Evolutionary conservation across 2,888 invertebrate species (phyloP).

Genomic region (Brachylomia viminalis): DNA sequence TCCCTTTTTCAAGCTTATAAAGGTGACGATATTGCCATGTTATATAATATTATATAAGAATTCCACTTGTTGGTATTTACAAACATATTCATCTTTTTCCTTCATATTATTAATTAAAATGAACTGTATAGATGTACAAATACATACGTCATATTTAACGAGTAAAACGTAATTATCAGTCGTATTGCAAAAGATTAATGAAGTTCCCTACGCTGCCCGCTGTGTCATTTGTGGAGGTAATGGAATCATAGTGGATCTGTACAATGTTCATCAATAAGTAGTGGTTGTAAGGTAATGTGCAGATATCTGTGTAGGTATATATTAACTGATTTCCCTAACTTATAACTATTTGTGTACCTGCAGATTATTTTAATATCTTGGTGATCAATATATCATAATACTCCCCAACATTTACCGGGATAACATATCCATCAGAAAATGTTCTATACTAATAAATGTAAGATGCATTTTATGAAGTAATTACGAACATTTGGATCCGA

Average conservation of each 20-base stretch:
- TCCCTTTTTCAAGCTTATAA: neutral
- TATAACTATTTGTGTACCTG: neutral
- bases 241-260: conserved; percentile 7
- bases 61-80: neutral
- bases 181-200: conserved; percentile 20
- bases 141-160: neutral
- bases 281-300: too few species aligned
- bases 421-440: conserved; percentile 41
- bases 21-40: neutral
- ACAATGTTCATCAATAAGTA: neutral
- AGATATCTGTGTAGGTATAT: neutral
- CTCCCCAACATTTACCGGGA: neutral
- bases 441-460: conserved; percentile 33
- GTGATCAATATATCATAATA: neutral
- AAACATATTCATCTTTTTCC: neutral
- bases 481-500: conserved; percentile 36
- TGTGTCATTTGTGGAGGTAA: conserved; percentile 35
- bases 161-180: neutral
- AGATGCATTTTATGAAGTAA: conserved; percentile 45
- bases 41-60: neutral
- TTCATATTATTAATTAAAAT: neutral
- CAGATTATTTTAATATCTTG: neutral
- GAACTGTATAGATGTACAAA: neutral
- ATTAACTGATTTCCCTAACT: neutral
- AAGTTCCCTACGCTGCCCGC: neutral